Base-by-base conservation (phyloP, 2,888 invertebrate genomes). In the Iphiclides podalirius region DNA sequence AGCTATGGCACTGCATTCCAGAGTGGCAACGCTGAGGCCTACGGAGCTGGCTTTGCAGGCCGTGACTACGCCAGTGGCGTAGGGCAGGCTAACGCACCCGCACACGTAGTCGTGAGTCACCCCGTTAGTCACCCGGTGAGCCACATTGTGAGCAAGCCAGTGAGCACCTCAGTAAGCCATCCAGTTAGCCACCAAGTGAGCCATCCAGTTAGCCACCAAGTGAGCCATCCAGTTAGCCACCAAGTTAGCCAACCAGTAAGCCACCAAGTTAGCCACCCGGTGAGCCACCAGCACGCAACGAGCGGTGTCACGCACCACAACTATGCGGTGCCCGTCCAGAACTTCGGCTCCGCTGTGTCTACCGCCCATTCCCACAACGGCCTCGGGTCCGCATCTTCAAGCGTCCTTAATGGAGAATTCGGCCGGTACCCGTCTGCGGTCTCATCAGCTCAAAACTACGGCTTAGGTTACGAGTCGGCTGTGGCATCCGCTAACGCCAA, bases 1-100 rank as follows among this genome's bases (percentile, higher is more conserved):
- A 74, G 84, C 40, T 71, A 80, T 43, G 81, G 86, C 1, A 58
- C 70, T 12, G 67, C 85, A 28, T 80, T 78, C 72, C 69, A 71
- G 45, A 72, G 66, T 41, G 86, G 82, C 3, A 73, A 74, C 8
- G 82, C 68, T 0, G 59, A 70, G 36, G 83, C 86, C 0, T 82
- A 76, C 50, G 84, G 83, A 28, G 55, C 64, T 1, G 84, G 82
- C 23, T 47, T 70, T 15, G 78, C 70, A 6, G 72, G 71, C 34
- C 64, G 65, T 36, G 57, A 57, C 9, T 76, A 60, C 55, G 79
- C 81, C 7, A 69, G 69, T 11, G 85, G 86, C 3, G 63, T 79
- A 1, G 85, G 84, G 39, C 63, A 71, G 28, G 82, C 85, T 11
- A 75, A 47, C 12, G 28, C 26, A 17, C 36, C 40, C 28, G 8